These are phyloP conservation scores for Amniataba percoides DNA, from an alignment of 2,797 vertebrate genomes.

Conservation along the genomic window DNA sequence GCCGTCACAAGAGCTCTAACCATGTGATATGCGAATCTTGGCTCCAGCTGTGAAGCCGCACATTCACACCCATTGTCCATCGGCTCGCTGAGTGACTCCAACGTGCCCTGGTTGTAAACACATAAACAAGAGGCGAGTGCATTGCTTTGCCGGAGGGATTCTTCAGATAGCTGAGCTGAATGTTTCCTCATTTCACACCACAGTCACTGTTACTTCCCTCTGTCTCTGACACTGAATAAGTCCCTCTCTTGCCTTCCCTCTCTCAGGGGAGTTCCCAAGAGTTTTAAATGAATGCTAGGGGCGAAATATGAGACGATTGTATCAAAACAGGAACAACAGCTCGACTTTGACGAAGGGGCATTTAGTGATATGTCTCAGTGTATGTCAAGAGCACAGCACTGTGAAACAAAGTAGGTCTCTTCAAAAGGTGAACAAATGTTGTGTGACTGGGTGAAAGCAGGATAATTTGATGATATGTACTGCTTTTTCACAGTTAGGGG, in stretches of 20 bases:
- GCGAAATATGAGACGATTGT: slow-evolving; percentile 35
- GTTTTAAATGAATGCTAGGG: slow-evolving; percentile 16
- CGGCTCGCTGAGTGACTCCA: slow-evolving; percentile 37
- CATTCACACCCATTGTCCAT: slow-evolving; percentile 59
- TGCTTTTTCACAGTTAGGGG: slow-evolving; percentile 38
- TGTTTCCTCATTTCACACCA: slow-evolving; percentile 42
- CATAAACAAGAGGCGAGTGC: slow-evolving; percentile 51
- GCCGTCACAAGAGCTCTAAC: slow-evolving; percentile 57
- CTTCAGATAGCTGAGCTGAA: slow-evolving; percentile 55
- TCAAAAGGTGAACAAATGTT: slow-evolving; percentile 13
- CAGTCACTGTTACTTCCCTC: slow-evolving; percentile 47
- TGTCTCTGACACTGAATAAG: slow-evolving; percentile 15
- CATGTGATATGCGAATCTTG: slow-evolving; percentile 63
- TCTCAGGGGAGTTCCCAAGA: slow-evolving; percentile 63
- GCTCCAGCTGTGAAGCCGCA: slow-evolving; percentile 61
- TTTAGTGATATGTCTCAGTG: slow-evolving; percentile 3
- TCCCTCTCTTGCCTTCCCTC: slow-evolving; percentile 33
- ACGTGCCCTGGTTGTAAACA: slow-evolving; percentile 58
- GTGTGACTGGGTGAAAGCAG: background rate
- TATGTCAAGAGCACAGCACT: slow-evolving; percentile 1
- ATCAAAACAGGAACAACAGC: slow-evolving; percentile 43
- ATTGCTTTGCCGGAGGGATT: slow-evolving; percentile 51
- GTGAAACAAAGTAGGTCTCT: slow-evolving; percentile 3
- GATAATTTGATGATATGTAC: background rate
- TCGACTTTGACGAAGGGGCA: slow-evolving; percentile 1